Conservation (phyloP, 2,113 vertebrate species). For the Climacteris rufus region DNA sequence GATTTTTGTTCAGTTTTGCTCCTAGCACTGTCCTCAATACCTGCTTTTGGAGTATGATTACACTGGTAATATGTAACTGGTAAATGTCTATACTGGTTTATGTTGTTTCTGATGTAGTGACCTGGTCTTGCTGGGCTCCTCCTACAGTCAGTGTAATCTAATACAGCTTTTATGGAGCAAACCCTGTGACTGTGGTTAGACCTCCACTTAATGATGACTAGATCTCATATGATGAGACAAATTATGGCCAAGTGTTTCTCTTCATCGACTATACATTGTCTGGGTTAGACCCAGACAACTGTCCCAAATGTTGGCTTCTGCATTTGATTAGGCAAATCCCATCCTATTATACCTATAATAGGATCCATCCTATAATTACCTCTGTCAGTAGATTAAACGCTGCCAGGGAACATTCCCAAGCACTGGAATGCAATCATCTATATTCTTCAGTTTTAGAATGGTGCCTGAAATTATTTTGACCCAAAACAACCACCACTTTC, state of each 20-base stretch:
- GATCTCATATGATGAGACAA: not conserved
- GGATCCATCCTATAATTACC: not conserved
- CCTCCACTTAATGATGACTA: not conserved
- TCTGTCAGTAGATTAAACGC: not conserved
- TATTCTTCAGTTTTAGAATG: not conserved
- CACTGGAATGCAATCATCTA: not conserved
- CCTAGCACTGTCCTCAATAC: not conserved
- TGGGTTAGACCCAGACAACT: not conserved
- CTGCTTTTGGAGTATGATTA: not conserved
- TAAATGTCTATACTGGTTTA: not conserved
- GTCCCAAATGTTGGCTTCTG: not conserved
- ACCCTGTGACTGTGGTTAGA: not conserved
- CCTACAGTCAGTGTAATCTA: not conserved
- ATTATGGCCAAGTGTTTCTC: not conserved
- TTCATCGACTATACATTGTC: not conserved
- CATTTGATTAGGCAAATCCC: not conserved
- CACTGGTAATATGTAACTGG: too few relatives aligned
- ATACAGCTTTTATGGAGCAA: not conserved
- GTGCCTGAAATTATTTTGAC: not conserved
- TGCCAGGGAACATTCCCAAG: slow-evolving; percentile 6
- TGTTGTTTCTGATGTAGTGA: not conserved
- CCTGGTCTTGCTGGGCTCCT: not conserved
- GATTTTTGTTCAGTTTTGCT: not conserved
- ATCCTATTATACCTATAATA: too few relatives aligned
- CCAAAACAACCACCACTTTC: not conserved